These are phyloP conservation scores for Acanthurus leucopareius DNA, from an alignment of 2,797 vertebrate species.

Conservation along the genomic window DNA sequence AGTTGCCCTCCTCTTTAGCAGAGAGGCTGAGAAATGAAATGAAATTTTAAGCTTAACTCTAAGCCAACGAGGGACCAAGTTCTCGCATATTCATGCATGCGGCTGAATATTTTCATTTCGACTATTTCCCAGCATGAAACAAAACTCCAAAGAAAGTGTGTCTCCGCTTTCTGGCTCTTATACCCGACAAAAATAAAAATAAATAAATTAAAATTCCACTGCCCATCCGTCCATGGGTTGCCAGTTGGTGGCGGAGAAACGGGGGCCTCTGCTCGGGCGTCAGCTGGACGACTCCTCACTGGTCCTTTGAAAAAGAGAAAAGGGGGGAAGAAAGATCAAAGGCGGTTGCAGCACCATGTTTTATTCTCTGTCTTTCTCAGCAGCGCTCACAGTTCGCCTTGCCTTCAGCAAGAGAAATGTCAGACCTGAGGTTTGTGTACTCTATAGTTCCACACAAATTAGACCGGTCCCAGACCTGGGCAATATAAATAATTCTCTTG, in stretches of 20 bases:
- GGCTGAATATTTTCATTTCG: conserved; percentile 73
- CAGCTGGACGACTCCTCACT: conserved; percentile 65
- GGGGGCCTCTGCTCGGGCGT: conserved; percentile 39
- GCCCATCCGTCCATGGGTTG: conserved; percentile 12
- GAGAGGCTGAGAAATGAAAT: conserved; percentile 45
- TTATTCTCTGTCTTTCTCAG: conserved; percentile 79
- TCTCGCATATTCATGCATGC: conserved; percentile 64
- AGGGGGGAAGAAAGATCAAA: conserved; percentile 77
- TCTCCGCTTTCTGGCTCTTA: conserved; percentile 28
- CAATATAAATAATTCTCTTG: conserved; percentile 83
- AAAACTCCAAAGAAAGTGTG: conserved; percentile 59
- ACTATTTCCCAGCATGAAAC: conserved; percentile 63
- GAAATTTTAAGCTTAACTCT: conserved; percentile 57
- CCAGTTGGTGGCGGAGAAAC: conserved; percentile 55
- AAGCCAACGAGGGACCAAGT: conserved; percentile 54
- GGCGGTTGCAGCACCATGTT: conserved; percentile 75
- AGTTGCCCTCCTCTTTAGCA: conserved; percentile 10
- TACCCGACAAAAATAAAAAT: conserved; percentile 25
- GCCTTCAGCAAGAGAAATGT: conserved; percentile 72
- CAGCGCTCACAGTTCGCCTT: conserved; percentile 54
- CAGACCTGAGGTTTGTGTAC: conserved; percentile 78
- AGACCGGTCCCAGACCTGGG: conserved; percentile 77
- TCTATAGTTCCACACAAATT: conserved; percentile 77
- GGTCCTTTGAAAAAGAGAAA: conserved; percentile 77
- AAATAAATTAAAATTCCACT: conserved; percentile 52